phyloP scores from a whole-genome alignment of 2,888 invertebrate species.

The Cybosia mesomella region DNA sequence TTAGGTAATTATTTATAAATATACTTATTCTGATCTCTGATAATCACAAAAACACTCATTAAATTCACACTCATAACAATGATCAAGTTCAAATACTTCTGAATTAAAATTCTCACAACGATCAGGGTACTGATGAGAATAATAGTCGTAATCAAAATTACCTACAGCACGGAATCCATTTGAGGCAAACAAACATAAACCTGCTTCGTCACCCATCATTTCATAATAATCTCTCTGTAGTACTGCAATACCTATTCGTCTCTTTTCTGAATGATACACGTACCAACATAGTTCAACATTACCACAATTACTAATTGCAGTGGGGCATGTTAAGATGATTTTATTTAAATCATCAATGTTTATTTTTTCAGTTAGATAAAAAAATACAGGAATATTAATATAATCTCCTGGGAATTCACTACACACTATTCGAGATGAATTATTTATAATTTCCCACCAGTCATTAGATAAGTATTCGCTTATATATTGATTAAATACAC shows the following conservation, averaged over 20 bases:
- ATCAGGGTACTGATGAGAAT: not conserved
- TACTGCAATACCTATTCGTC: not conserved
- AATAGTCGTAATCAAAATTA: not conserved
- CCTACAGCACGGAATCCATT: not conserved
- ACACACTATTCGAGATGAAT: no score
- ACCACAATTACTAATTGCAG: not conserved
- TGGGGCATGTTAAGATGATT: not conserved
- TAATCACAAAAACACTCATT: not conserved
- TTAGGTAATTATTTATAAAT: no score
- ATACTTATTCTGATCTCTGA: no score
- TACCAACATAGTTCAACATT: conserved; percentile 2
- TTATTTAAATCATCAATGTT: not conserved
- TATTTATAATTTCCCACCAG: no score
- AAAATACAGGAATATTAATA: not conserved
- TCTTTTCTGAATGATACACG: not conserved
- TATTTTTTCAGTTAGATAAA: not conserved
- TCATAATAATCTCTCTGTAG: not conserved
- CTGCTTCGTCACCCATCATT: not conserved
- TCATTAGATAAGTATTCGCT: no score
- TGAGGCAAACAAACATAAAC: not conserved
- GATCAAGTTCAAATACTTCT: not conserved
- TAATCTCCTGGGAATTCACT: not conserved
- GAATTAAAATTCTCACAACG: not conserved
- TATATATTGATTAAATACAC: no score
- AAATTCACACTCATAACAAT: not conserved